Evolutionary conservation across 2,113 vertebrate genomes (phyloP), one percentile per base, ranked within the genome.

Genomic region (Agelaius tricolor): DNA sequence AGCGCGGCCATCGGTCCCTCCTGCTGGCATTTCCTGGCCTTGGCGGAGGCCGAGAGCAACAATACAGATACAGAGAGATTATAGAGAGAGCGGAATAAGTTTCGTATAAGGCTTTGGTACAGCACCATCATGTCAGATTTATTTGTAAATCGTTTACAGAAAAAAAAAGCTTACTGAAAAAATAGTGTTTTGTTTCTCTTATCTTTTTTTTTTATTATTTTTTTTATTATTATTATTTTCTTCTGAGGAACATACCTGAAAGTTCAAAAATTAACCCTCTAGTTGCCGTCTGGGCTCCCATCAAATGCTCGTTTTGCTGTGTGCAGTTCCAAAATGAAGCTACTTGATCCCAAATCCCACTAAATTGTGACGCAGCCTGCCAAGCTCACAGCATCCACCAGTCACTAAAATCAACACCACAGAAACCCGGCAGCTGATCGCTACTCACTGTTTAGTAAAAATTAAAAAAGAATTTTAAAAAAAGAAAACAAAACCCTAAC

Each of bases 91-190:
- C 69, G 88, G 97, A 97, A 35, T 96, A 97, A 97, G 97, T 98
- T 94, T 97, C 67, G 30, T 96, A 90, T 98, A 98, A 98, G 98
- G 98, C 98, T 98, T 98, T 98, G 98, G 98, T 98, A 98, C 97
- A 98, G 98, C 98, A 98, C 98, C 98, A 95, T 97, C 93, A 96
- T 97, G 97, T 97, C 97, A 93, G 95, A 96, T 96, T 97, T 97
- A 97, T 95, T 96, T 97, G 96, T 97, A 97, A 97, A 97, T 97
- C 87, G 76, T 97, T 97, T 96, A 98, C 95, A 97, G 96, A 96
- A 97, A 97, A 95, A 94, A 98, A 97, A 98, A 97, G 89, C 96
- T 95, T 94, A 97, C 97, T 98, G 98, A 97, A 98, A 98, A 98
- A 98, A 98, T 97, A 98, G 97, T 96, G 97, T 18, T 97, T 96